Evolutionary conservation across 1,140 invertebrate genomes (phyloP), one percentile per base, ranked within the genome.

Genomic region (Pseudomyrmex gracilis): DNA sequence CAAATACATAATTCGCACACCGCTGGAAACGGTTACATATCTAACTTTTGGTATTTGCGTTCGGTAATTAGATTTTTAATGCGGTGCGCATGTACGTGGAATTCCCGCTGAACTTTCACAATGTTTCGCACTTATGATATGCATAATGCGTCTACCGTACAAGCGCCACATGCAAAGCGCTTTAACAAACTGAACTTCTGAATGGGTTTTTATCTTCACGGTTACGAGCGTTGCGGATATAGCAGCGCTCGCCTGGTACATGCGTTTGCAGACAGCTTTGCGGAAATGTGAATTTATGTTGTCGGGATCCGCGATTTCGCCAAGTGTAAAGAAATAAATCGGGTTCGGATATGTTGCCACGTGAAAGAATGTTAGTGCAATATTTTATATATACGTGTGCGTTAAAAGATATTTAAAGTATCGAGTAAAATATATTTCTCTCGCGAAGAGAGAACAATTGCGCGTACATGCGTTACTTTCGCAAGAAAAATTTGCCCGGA

Each of bases 201-300:
- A 80, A 80, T 80, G 58, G 43, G 76, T 70, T 80, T 77, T 80
- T 80, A 80, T 70, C 53, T 70, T 22, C 43, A 43, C 43, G 47
- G 43, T 78, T 78, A 68, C 20, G 76, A 78, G 20, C 47, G 10
- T 47, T 53, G 20, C 76, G 64, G 20, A 58, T 78, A 58, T 61
- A 45, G 9, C 61, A 68, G 34, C 34, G 34, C 34, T 58, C 76
- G 15, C 20, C 13, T 57, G 43, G 12, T 70, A 70, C 76, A 58
- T 47, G 51, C 63, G 64, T 68, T 70, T 20, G 43, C 64, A 78
- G 66, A 51, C 53, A 43, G 76, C 20, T 70, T 78, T 78, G 51
- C 51, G 66, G 64, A 78, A 78, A 78, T 78, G 66, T 70, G 66
- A 43, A 78, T 78, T 78, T 78, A 78, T 57, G 43, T 77, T 67